A percentile compares a stretch with the other conserved stretches of the same genome.
Conservation (phyloP, 35 echinoderm and acorn worm genomes). For the Ptychodera flava region DNA sequence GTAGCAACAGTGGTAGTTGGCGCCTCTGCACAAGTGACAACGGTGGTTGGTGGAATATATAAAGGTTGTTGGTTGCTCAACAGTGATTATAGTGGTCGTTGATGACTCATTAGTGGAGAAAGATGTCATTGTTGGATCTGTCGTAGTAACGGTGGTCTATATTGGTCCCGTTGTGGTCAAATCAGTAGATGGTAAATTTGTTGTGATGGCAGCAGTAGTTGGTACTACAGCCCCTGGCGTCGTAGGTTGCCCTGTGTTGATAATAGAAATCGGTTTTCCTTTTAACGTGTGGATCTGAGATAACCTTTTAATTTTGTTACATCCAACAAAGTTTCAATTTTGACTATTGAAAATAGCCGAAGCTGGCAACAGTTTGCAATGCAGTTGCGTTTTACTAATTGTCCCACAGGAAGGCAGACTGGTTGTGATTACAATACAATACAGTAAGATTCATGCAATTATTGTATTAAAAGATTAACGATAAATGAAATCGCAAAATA, state of each 20-base stretch:
- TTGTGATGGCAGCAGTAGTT: background rate
- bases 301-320: background rate
- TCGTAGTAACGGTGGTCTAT: background rate
- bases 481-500: too few species aligned
- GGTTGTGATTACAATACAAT: too few species aligned
- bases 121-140: background rate
- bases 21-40: too few species aligned
- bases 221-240: background rate
- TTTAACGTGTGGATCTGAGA: background rate
- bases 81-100: background rate
- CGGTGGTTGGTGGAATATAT: background rate
- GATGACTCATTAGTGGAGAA: background rate
- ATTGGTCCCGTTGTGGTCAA: background rate
- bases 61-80: background rate
- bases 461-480: too few species aligned
- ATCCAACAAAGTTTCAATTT: background rate
- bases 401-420: too few species aligned
- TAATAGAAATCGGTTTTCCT: too few species aligned
- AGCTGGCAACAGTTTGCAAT: too few species aligned
- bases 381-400: too few species aligned
- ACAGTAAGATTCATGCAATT: too few species aligned
- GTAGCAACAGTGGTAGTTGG: background rate
- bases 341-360: background rate
- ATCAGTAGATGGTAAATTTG: background rate
- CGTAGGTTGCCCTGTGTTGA: too few species aligned